Evolutionary conservation across 2,888 invertebrate species (phyloP).

Genomic region (Noctua janthe): DNA sequence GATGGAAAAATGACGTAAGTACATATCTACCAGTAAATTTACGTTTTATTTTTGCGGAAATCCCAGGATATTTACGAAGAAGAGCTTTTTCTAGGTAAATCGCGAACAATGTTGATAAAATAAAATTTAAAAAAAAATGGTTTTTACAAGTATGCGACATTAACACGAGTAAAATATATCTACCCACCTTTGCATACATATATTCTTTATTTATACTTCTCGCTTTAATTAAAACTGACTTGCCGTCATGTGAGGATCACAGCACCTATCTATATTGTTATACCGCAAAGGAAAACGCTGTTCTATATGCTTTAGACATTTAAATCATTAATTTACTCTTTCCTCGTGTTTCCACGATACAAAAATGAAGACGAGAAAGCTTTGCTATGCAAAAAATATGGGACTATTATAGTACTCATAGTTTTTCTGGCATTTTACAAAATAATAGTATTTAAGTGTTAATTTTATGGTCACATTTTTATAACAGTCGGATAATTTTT

Average conservation of each 20-base stretch:
- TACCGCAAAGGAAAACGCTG: not conserved
- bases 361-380: not conserved
- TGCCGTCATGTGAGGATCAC: not conserved
- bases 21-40: not conserved
- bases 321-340: constrained; percentile 1
- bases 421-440: too few species aligned
- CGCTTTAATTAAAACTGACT: constrained; percentile 1
- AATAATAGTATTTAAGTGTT: too few species aligned
- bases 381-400: not conserved
- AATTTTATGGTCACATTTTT: too few species aligned
- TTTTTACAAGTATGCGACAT: not conserved
- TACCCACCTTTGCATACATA: too few species aligned
- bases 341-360: not conserved
- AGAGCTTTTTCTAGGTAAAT: not conserved
- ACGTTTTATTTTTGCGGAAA: not conserved
- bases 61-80: not conserved
- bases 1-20: not conserved
- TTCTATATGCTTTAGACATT: constrained; percentile 19
- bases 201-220: not conserved
- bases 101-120: too few species aligned
- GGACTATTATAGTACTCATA: not conserved
- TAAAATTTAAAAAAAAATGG: too few species aligned
- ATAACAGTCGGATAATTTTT: too few species aligned
- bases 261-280: not conserved
- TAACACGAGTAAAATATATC: not conserved